Evolutionary conservation across 2,797 vertebrate genomes (phyloP).

Genomic region (Crotalus adamanteus): DNA sequence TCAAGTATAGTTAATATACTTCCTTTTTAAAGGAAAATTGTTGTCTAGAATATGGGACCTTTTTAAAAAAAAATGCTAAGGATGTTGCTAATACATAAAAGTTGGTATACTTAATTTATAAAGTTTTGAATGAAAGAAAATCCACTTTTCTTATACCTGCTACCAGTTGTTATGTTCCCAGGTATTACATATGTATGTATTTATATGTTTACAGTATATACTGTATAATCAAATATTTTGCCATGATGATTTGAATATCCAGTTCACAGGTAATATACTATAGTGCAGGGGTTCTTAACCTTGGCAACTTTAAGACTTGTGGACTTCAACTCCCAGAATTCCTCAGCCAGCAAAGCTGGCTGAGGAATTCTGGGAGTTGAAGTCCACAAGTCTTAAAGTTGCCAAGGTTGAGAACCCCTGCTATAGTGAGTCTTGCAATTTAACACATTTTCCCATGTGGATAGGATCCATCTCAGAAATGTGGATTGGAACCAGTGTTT

Average conservation of each 20-base stretch:
- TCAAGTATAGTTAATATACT: constrained; percentile 10
- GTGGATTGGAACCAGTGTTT: background rate
- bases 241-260: background rate
- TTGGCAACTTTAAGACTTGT: no score
- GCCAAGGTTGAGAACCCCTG: no score
- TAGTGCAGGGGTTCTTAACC: no score
- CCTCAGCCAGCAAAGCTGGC: no score
- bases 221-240: background rate
- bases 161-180: background rate
- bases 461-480: background rate
- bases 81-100: constrained; percentile 8
- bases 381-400: no score
- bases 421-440: background rate
- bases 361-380: no score
- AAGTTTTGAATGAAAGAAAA: background rate
- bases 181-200: no score
- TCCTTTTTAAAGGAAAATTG: constrained; percentile 13
- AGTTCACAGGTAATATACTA: background rate
- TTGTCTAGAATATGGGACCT: background rate
- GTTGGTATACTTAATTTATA: background rate
- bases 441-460: background rate
- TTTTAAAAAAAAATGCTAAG: constrained; percentile 4
- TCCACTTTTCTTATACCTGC: background rate
- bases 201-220: background rate
- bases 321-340: no score